phyloP scores from a whole-genome alignment of 2,797 vertebrate genomes.

The Odontamblyopus lacepedii region DNA sequence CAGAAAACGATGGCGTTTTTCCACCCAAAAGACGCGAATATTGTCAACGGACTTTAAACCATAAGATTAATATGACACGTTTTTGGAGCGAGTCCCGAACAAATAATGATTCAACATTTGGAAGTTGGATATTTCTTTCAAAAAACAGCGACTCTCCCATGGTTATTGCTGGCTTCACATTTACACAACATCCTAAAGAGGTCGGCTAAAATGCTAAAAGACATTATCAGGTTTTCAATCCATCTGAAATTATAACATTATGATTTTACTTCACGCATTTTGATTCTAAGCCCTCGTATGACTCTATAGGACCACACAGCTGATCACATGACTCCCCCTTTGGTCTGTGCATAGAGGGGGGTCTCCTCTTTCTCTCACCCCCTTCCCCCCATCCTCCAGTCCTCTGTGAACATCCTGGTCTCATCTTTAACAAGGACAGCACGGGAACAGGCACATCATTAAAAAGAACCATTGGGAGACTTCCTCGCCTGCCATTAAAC shows the following conservation, averaged over 20 bases:
- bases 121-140: too few species aligned
- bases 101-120: too few species aligned
- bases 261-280: not conserved
- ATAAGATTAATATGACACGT: too few species aligned
- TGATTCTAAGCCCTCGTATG: not conserved
- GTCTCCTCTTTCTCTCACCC: conserved; percentile 18
- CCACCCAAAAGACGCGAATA: too few species aligned
- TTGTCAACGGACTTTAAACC: too few species aligned
- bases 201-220: too few species aligned
- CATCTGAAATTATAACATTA: not conserved
- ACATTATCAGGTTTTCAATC: too few species aligned
- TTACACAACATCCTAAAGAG: too few species aligned
- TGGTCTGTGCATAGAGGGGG: conserved; percentile 29
- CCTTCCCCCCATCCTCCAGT: conserved; percentile 24
- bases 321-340: conserved; percentile 34
- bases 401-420: conserved; percentile 55
- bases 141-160: too few species aligned
- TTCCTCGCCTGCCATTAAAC: conserved; percentile 88
- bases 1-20: too few species aligned
- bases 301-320: conserved; percentile 43
- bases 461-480: conserved; percentile 87
- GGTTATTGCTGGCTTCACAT: too few species aligned
- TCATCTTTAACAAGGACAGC: conserved; percentile 78
- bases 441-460: conserved; percentile 84
- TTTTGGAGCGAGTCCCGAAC: too few species aligned